These are phyloP conservation scores for Brachionus asplanchnoidis DNA, from an alignment of 1,140 invertebrate species.

Conservation along the genomic window DNA sequence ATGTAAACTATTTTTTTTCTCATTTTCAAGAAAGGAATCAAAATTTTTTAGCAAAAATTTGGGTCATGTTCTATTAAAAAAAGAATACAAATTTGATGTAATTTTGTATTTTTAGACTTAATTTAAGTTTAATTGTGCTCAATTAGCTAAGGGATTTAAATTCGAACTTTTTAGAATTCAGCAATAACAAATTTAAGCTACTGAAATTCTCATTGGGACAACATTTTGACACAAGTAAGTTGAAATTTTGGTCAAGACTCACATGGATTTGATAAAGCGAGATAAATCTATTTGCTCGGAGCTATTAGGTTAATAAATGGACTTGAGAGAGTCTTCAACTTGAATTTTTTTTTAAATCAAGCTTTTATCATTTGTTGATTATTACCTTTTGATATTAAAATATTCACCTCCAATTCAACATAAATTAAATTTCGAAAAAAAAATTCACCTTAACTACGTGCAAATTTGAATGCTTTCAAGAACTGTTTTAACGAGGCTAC, in stretches of 20 bases:
- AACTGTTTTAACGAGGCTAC: slow-evolving; percentile 12
- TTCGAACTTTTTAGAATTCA: neutral
- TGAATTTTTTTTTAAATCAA: neutral
- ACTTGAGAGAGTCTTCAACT: neutral
- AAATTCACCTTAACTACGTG: neutral
- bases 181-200: no score
- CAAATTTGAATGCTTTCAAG: neutral
- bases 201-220: no score
- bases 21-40: neutral
- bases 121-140: neutral
- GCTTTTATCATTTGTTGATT: neutral
- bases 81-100: neutral
- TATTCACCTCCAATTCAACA: neutral
- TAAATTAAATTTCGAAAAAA: neutral
- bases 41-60: neutral
- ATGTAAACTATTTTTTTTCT: neutral
- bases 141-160: neutral
- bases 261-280: neutral
- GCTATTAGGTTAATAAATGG: neutral
- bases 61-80: neutral
- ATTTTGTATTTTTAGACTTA: neutral
- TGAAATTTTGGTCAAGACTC: neutral
- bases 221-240: neutral
- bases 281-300: neutral
- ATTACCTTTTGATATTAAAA: neutral